Evolutionary conservation across 2,888 invertebrate genomes (phyloP).

Genomic region (Cataglyphis altisquamis): DNA sequence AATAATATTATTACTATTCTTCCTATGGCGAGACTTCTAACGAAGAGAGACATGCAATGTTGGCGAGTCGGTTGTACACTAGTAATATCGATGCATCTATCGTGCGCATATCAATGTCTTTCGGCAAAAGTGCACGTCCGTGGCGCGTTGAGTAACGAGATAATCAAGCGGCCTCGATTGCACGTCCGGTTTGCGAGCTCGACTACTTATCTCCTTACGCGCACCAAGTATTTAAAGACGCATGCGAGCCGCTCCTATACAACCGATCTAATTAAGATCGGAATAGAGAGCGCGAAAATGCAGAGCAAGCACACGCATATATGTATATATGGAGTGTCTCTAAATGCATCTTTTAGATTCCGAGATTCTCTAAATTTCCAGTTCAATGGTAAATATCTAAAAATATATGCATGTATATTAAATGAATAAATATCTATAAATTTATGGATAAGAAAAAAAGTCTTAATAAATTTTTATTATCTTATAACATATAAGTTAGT

Average conservation of each 20-base stretch:
- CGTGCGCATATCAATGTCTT: slow-evolving; percentile 40
- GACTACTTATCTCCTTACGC: slow-evolving; percentile 73
- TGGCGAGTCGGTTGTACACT: slow-evolving; percentile 26
- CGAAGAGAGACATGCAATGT: slow-evolving; percentile 20
- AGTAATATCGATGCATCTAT: slow-evolving; percentile 62
- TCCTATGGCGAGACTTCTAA: slow-evolving; percentile 14
- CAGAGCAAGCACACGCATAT: not conserved
- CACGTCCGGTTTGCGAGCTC: slow-evolving; percentile 43
- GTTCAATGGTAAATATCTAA: not conserved
- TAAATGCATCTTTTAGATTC: not conserved
- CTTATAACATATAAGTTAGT: not conserved
- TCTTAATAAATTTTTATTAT: not conserved
- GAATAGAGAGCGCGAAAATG: slow-evolving; percentile 58
- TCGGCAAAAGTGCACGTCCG: slow-evolving; percentile 54
- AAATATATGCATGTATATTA: not conserved
- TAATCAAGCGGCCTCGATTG: slow-evolving; percentile 69
- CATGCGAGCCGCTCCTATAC: slow-evolving; percentile 64
- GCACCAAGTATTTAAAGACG: slow-evolving; percentile 72
- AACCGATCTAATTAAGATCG: slow-evolving; percentile 75
- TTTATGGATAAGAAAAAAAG: not conserved
- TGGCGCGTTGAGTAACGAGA: slow-evolving; percentile 71
- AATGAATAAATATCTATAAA: not conserved
- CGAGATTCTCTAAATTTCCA: not conserved
- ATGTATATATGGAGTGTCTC: not conserved
- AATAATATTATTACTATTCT: slow-evolving; percentile 14